phyloP scores from a whole-genome alignment of 2,888 invertebrate genomes.

The Leistus spinibarbis region DNA sequence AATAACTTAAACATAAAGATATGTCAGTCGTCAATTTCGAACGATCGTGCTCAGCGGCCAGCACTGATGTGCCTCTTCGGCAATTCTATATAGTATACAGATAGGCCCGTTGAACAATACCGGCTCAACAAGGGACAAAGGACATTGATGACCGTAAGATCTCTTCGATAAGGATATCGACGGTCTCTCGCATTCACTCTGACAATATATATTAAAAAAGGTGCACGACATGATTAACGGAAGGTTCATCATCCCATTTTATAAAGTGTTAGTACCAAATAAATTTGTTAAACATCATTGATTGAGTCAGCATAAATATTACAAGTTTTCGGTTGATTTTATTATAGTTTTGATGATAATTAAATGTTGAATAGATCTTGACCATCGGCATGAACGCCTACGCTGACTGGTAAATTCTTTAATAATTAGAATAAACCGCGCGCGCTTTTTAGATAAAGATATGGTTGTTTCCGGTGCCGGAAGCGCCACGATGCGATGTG shows the following conservation, averaged over 20 bases:
- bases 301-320: too few relatives aligned
- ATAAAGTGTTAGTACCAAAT: too few relatives aligned
- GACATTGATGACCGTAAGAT: not conserved
- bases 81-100: not conserved
- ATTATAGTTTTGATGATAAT: not conserved
- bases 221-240: too few relatives aligned
- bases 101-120: too few relatives aligned
- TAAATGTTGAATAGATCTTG: not conserved
- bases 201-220: too few relatives aligned
- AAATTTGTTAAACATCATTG: too few relatives aligned
- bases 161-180: not conserved
- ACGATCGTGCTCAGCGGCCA: constrained; percentile 20
- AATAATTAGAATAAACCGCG: constrained; percentile 28
- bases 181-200: not conserved
- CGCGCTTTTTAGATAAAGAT: constrained; percentile 12
- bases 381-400: not conserved
- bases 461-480: constrained; percentile 28
- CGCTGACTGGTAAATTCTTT: not conserved
- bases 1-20: constrained; percentile 37
- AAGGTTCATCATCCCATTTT: too few relatives aligned
- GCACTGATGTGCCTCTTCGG: not conserved
- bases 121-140: not conserved
- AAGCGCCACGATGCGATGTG: constrained; percentile 23
- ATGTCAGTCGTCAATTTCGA: constrained; percentile 38
- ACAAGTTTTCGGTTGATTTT: not conserved